Percentiles rank a stretch among this genome's conserved stretches.
Conservation (phyloP, 2,113 vertebrate species). For the Mirza zaza region DNA sequence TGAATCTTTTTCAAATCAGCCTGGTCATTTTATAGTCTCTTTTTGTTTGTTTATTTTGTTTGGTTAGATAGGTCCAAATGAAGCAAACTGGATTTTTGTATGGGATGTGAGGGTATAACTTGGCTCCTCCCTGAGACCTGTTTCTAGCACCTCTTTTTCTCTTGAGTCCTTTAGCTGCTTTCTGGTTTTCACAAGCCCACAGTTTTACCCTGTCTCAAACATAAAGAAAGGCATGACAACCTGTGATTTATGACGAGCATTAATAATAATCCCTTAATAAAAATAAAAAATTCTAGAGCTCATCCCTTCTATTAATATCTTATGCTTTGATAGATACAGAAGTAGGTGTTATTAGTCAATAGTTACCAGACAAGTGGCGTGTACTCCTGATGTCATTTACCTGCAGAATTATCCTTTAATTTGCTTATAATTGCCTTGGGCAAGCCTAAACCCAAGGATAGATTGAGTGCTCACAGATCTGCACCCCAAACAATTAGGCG, state of each 20-base stretch:
- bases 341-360: background rate
- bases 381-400: constrained; percentile 53
- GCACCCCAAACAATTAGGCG: constrained; percentile 21
- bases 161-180: background rate
- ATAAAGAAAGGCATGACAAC: background rate
- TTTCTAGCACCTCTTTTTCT: background rate
- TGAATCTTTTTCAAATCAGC: background rate
- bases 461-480: constrained; percentile 43
- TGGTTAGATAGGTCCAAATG: background rate
- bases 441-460: constrained; percentile 47
- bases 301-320: constrained; percentile 21
- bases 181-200: background rate
- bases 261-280: constrained; percentile 49
- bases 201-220: constrained; percentile 31
- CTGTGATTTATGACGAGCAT: constrained; percentile 29
- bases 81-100: background rate
- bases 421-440: constrained; percentile 43
- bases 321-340: background rate
- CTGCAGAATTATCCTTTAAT: constrained; percentile 64
- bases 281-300: constrained; percentile 54
- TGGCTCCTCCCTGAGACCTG: background rate
- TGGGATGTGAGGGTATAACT: background rate
- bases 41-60: background rate
- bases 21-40: background rate
- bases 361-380: constrained; percentile 16